Evolutionary conservation across 2,113 vertebrate species (phyloP), one percentile per base, ranked within the genome.

Genomic region (Mastomys coucha): DNA sequence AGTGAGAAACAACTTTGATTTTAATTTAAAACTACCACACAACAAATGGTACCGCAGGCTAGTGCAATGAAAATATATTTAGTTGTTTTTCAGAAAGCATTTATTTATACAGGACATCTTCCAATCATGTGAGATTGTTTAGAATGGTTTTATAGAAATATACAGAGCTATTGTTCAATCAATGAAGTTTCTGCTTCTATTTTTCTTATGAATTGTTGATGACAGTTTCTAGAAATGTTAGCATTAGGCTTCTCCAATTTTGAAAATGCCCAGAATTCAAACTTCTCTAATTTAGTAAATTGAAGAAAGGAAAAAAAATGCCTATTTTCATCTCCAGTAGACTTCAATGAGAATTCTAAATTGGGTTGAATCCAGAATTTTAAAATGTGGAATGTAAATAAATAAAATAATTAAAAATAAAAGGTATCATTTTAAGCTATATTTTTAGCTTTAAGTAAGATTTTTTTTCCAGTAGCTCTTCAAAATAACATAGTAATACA

Each of bases 31-130:
- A 94, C 73, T 58, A 95, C 77, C 42, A 78, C 78, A 82, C 76
- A 77, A 92, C 58, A 91, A 63, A 80, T 73, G 77, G 16, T 92
- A 91, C 58, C 92, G 53, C 93, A 95, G 94, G 36, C 24, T 92
- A 94, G 94, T 94, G n/a, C 69, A 97, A 93, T 93, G 78, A 78
- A 84, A 95, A 96, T 84, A 86, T 94, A 85, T 85, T 95, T 91
- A 89, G 80, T 87, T 85, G 82, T 93, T 94, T 73, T 39, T 17
- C 72, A 94, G 91, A 93, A 97, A 97, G 82, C 39, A 89, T 97
- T 92, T 96, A 95, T 96, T 96, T 97, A 97, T 39, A 92, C 78
- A 97, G 85, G 85, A 94, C 28, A 87, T 97, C 53, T 97, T 96
- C 75, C 88, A 96, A 26, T 96, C 91, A 91, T 73, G 42, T 82